These are phyloP conservation scores for Bombus fervidus DNA, from an alignment of 1,140 invertebrate genomes.

Conservation along the genomic window DNA sequence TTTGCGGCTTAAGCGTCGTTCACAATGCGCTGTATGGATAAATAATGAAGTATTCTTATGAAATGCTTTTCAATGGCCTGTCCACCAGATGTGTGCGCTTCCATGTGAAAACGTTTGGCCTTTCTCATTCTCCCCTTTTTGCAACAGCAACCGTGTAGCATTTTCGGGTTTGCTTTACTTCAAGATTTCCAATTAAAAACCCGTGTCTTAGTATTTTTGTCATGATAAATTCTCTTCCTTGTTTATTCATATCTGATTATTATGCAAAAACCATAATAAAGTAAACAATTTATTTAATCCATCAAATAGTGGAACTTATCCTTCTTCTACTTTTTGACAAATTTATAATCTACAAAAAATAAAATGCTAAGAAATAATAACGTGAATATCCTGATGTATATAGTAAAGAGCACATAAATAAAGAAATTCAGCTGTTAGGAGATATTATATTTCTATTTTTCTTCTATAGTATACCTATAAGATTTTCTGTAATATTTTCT, in stretches of 20 bases:
- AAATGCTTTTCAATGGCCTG: slow-evolving; percentile 55
- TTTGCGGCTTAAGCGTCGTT: slow-evolving; percentile 21
- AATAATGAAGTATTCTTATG: slow-evolving; percentile 56
- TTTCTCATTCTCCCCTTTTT: slow-evolving; percentile 13
- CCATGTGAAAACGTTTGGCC: slow-evolving; percentile 16
- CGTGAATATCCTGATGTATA: background rate
- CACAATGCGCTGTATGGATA: slow-evolving; percentile 30
- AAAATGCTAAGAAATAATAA: background rate
- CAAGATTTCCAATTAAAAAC: background rate
- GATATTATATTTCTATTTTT: background rate
- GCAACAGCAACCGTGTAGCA: too few species aligned
- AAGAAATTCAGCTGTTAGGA: background rate
- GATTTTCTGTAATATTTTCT: background rate
- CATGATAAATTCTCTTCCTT: background rate
- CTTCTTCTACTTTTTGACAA: background rate
- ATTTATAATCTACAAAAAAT: background rate
- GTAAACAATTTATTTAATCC: too few species aligned
- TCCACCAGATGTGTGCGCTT: slow-evolving; percentile 52
- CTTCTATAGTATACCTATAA: background rate
- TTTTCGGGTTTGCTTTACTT: background rate
- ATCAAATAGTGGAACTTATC: too few species aligned
- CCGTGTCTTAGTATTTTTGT: background rate
- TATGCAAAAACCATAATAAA: too few species aligned
- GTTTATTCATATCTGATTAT: too few species aligned
- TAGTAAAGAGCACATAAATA: too few species aligned